Evolutionary conservation across 2,797 vertebrate species (phyloP).

Genomic region (Calcarius lapponicus): DNA sequence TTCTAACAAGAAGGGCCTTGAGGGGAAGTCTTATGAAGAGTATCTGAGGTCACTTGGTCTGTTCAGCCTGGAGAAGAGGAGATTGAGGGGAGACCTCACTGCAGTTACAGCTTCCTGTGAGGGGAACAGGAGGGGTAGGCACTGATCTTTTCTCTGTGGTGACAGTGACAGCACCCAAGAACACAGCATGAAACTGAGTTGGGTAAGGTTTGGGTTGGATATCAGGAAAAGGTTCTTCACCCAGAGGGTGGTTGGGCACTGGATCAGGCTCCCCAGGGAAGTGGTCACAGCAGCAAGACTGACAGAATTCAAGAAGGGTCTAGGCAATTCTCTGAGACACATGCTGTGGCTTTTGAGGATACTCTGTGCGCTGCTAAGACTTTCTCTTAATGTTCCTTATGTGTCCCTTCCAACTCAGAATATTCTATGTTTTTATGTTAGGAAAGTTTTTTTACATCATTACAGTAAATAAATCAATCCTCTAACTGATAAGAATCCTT

Average conservation of each 20-base stretch:
- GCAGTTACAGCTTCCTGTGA: background rate
- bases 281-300: background rate
- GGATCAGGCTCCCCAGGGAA: background rate
- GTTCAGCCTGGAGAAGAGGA: background rate
- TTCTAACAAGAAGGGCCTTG: background rate
- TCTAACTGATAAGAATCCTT: background rate
- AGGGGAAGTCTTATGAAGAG: background rate
- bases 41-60: background rate
- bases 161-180: background rate
- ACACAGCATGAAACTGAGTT: background rate
- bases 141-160: background rate
- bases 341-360: background rate
- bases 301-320: background rate
- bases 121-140: background rate
- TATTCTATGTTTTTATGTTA: background rate
- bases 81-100: background rate
- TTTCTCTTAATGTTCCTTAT: background rate
- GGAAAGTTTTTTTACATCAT: background rate
- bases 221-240: background rate
- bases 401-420: background rate
- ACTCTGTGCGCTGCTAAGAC: no score
- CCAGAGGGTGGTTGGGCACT: background rate
- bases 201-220: accelerated
- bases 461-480: background rate
- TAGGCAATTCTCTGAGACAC: background rate